A percentile compares a stretch with the other conserved stretches of the same genome.
phyloP scores from a whole-genome alignment of 1,140 invertebrate species.

The Heterodera carotae region DNA sequence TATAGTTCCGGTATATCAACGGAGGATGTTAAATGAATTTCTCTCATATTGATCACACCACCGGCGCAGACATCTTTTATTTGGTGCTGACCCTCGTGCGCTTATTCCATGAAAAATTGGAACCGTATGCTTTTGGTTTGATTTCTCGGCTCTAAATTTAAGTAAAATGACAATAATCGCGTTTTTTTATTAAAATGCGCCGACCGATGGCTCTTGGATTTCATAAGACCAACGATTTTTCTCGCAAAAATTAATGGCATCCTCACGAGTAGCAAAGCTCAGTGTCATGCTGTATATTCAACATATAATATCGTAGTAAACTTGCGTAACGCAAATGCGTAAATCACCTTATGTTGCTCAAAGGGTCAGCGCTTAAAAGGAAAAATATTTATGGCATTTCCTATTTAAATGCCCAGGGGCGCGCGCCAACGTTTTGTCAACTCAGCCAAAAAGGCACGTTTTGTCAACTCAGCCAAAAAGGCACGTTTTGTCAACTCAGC shows the following conservation, averaged over 20 bases:
- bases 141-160: conserved; percentile 67
- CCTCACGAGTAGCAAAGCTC: conserved; percentile 79
- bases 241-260: conserved; percentile 87
- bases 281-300: conserved; percentile 69
- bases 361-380: conserved; percentile 81
- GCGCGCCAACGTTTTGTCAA: no score
- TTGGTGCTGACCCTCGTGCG: conserved; percentile 90
- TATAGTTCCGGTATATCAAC: no score
- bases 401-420: neutral
- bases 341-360: conserved; percentile 77
- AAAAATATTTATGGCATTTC: conserved; percentile 22
- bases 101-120: conserved; percentile 95
- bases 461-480: no score
- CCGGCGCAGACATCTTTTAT: no score
- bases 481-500: no score
- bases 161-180: neutral
- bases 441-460: no score
- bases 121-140: conserved; percentile 82
- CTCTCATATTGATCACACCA: no score
- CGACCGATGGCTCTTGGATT: conserved; percentile 72
- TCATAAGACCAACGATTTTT: conserved; percentile 92
- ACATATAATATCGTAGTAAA: no score
- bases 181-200: neutral
- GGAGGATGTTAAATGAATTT: no score
- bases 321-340: neutral